Evolutionary conservation across 2,888 invertebrate genomes (phyloP).

Genomic region (Cylindroiulus punctatus): DNA sequence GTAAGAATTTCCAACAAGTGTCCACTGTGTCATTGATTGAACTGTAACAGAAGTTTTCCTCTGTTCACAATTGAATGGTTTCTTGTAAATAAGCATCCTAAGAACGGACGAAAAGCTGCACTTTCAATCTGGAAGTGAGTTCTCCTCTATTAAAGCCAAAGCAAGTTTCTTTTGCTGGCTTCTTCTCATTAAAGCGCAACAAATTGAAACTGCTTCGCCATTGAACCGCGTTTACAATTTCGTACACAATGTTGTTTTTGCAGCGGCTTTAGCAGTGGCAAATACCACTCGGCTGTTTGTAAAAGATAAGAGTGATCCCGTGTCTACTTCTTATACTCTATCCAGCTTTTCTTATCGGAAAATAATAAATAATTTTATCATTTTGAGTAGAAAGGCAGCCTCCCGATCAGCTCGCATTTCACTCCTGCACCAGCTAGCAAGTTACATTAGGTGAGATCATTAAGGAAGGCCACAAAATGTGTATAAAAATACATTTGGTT

Average conservation of each 20-base stretch:
- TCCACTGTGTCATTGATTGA: not conserved
- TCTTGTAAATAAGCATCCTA: conserved; percentile 29
- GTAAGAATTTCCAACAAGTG: not conserved
- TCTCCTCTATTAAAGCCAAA: not conserved
- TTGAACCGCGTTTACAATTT: not conserved
- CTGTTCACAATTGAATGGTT: not conserved
- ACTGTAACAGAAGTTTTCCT: not conserved
- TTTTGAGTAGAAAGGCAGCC: not conserved
- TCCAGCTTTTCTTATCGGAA: conserved; percentile 28
- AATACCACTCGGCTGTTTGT: conserved; percentile 42
- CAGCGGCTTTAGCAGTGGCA: conserved; percentile 21
- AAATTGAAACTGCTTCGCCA: conserved; percentile 14
- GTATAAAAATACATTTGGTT: not conserved
- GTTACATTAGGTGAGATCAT: not conserved
- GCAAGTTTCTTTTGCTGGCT: too few species aligned
- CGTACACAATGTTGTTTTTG: conserved; percentile 4
- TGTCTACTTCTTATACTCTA: conserved; percentile 29
- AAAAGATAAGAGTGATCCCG: conserved; percentile 34
- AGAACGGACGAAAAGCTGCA: conserved; percentile 13
- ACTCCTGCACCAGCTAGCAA: not conserved
- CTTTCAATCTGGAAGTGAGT: not conserved
- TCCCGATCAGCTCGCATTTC: not conserved
- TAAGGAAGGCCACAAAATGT: not conserved
- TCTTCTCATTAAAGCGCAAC: conserved; percentile 14
- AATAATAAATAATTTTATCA: conserved; percentile 29